These are phyloP conservation scores for Ariopsis seemanni DNA, from an alignment of 2,113 vertebrate genomes.

Conservation along the genomic window DNA sequence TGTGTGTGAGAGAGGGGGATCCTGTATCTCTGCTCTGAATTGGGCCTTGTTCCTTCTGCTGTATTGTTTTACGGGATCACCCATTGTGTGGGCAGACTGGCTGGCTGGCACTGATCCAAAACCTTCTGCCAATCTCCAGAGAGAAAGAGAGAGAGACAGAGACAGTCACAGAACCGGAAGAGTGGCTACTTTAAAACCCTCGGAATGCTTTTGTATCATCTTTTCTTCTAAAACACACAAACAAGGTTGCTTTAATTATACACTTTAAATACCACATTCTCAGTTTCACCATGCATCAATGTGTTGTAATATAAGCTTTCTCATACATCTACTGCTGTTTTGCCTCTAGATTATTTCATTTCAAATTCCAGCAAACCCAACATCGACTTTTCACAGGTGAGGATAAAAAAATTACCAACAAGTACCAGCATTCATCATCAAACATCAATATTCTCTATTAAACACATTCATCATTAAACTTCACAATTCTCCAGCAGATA, in stretches of 20 bases:
- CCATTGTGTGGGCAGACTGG: conserved; percentile 74
- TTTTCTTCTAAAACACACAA: neutral
- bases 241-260: conserved; percentile 28
- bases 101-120: conserved; percentile 65
- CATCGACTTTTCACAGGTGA: neutral
- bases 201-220: conserved; percentile 31
- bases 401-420: neutral
- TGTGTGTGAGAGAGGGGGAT: conserved; percentile 56
- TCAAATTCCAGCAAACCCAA: neutral
- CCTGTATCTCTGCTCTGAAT: conserved; percentile 70
- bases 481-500: neutral
- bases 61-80: conserved; percentile 76
- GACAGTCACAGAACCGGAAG: conserved; percentile 50
- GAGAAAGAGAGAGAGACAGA: conserved; percentile 30
- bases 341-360: neutral
- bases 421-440: neutral
- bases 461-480: neutral
- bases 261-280: conserved; percentile 7
- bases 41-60: conserved; percentile 72
- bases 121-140: conserved; percentile 62
- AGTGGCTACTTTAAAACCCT: conserved; percentile 29
- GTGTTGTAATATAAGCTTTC: conserved; percentile 7
- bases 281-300: conserved; percentile 1
- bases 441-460: neutral
- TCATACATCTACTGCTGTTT: neutral